phyloP scores from a whole-genome alignment of 2,797 vertebrate genomes.

The Chromis chromis region DNA sequence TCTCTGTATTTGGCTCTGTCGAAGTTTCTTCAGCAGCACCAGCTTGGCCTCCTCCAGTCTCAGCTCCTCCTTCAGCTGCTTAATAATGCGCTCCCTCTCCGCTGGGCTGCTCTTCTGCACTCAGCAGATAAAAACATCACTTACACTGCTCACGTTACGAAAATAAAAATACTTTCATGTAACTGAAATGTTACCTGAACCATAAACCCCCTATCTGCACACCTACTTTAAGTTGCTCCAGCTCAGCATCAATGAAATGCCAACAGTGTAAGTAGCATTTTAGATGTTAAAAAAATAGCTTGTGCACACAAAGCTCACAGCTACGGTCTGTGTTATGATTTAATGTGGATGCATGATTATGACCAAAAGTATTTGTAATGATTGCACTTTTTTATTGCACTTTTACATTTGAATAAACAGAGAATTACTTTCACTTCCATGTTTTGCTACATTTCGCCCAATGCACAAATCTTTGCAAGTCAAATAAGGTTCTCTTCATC shows the following conservation, averaged over 20 bases:
- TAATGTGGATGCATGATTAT: no score
- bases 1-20: constrained; percentile 94
- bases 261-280: neutral
- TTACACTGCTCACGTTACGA: constrained; percentile 27
- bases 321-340: no score
- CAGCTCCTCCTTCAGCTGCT: constrained; percentile 93
- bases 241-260: neutral
- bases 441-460: no score
- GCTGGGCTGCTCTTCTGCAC: constrained; percentile 82
- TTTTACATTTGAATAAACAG: no score
- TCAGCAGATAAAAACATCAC: constrained; percentile 46
- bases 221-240: neutral
- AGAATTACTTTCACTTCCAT: no score
- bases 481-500: no score
- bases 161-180: neutral
- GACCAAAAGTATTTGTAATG: no score
- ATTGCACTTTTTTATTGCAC: no score
- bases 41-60: constrained; percentile 95
- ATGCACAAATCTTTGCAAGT: no score
- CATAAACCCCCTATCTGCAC: neutral
- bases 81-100: constrained; percentile 89
- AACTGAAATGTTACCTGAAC: neutral
- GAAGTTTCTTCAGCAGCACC: constrained; percentile 93
- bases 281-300: neutral
- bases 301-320: neutral